These are phyloP conservation scores for Tortricodes alternella DNA, from an alignment of 2,888 invertebrate species.

Conservation along the genomic window DNA sequence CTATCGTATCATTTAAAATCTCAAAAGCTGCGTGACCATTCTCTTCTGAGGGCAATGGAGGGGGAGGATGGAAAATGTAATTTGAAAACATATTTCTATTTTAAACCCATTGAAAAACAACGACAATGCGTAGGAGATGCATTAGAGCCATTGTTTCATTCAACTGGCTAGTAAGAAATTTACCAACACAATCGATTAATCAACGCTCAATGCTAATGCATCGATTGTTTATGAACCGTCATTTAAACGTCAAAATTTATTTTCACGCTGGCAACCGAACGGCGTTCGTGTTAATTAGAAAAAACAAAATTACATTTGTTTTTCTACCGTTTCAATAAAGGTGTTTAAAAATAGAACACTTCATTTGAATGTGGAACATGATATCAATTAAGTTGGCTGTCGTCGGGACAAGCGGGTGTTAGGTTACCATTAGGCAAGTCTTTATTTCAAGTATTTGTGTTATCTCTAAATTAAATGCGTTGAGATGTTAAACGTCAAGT, in stretches of 20 bases:
- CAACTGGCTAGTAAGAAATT: conserved; percentile 36
- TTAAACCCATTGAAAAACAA: background rate
- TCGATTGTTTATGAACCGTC: conserved; percentile 48
- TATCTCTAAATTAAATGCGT: conserved; percentile 12
- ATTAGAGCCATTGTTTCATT: conserved; percentile 47
- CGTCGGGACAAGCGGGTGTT: conserved; percentile 52
- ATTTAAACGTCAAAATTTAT: conserved; percentile 44
- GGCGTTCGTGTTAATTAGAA: conserved; percentile 25
- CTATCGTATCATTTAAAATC: too few species aligned
- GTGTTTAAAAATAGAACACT: conserved; percentile 61
- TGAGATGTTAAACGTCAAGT: conserved; percentile 9
- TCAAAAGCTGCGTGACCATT: too few species aligned
- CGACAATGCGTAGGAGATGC: conserved; percentile 44
- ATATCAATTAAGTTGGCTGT: conserved; percentile 76
- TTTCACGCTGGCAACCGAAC: conserved; percentile 55
- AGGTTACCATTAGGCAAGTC: conserved; percentile 56
- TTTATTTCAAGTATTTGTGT: conserved; percentile 42
- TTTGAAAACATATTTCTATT: conserved; percentile 6
- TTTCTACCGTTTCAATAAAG: conserved; percentile 35
- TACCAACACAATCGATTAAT: conserved; percentile 49
- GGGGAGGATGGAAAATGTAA: background rate
- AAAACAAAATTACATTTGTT: conserved; percentile 32
- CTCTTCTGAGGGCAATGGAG: too few species aligned
- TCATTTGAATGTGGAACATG: conserved; percentile 60
- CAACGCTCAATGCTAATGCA: conserved; percentile 65